Evolutionary conservation across 2,113 vertebrate genomes (phyloP).

Genomic region (Cephalopterus ornatus): DNA sequence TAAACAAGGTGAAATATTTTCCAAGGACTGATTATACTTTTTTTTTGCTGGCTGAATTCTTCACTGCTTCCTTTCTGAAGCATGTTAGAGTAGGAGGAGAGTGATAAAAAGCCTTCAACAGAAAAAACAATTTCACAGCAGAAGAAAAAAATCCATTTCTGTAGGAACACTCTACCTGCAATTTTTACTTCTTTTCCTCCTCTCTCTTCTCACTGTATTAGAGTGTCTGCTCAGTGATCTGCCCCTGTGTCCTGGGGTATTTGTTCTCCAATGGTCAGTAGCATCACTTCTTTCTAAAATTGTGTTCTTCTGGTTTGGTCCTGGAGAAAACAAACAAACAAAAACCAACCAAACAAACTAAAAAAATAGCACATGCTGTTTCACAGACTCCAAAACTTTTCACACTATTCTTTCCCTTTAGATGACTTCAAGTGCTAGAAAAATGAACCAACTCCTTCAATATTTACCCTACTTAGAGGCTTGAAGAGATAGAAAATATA

Average conservation of each 20-base stretch:
- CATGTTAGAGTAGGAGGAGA: background rate
- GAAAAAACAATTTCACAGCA: background rate
- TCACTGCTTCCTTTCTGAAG: background rate
- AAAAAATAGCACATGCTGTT: background rate
- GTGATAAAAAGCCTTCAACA: background rate
- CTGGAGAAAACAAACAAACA: background rate
- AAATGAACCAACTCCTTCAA: background rate
- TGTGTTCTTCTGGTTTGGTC: rapidly evolving
- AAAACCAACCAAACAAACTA: background rate
- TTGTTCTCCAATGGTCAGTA: background rate
- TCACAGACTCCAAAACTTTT: background rate
- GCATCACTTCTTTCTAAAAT: background rate
- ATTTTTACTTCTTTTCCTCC: background rate
- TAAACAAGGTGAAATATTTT: background rate
- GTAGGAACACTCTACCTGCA: background rate
- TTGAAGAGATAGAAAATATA: background rate
- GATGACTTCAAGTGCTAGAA: background rate
- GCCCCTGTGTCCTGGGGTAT: background rate
- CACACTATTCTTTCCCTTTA: background rate
- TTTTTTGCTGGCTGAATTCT: background rate
- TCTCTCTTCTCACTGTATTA: background rate
- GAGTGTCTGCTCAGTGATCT: background rate
- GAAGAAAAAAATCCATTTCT: background rate
- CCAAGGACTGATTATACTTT: background rate
- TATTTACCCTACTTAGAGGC: background rate